Evolutionary conservation across 2,797 vertebrate genomes (phyloP), one percentile per base, ranked within the genome.

Genomic region (Coranthus polyacanthus): DNA sequence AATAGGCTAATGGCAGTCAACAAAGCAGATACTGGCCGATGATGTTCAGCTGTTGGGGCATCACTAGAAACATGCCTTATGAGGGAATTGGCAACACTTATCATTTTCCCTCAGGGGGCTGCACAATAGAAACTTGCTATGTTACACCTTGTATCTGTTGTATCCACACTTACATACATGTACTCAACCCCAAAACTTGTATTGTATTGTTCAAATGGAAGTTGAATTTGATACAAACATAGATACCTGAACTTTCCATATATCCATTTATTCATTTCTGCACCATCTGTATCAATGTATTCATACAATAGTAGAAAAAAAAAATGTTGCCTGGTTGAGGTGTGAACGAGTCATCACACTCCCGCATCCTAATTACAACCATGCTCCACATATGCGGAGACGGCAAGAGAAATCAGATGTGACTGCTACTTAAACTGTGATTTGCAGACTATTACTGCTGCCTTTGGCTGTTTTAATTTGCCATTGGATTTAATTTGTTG

Each of bases 401-500:
- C 50, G 50, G 75, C 65, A 58, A 38, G 57, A 79, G 62, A 77
- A 89, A 92, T 91, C 68, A 72, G 64, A 87, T 77, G 82, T 78
- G 89, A 90, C 86, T 84, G 80, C 79, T 79, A 84, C 85, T 89
- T 89, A 89, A 62, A 72, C 51, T 76, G 55, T 81, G 81, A 89
- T 88, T 87, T 86, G 71, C 75, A 77, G 70, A 78, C 75, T 61
- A 85, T 86, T 88, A 83, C 64, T 53, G 57, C 72, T 59, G 82
- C 82, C 78, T 55, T 53, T 66, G 78, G 81, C 81, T 82, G 74
- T 87, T 90, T 89, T 88, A 87, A 90, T 90, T 85, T 83, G 68
- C 86, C 63, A 75, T 64, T 57, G 75, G 80, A 87, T 91, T 90
- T 89, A 82, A 92, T 90, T 89, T 86, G 78, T 63, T 57, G 71